Conservation (phyloP, 2,113 vertebrate species). For the Daphoenositta chrysoptera region DNA sequence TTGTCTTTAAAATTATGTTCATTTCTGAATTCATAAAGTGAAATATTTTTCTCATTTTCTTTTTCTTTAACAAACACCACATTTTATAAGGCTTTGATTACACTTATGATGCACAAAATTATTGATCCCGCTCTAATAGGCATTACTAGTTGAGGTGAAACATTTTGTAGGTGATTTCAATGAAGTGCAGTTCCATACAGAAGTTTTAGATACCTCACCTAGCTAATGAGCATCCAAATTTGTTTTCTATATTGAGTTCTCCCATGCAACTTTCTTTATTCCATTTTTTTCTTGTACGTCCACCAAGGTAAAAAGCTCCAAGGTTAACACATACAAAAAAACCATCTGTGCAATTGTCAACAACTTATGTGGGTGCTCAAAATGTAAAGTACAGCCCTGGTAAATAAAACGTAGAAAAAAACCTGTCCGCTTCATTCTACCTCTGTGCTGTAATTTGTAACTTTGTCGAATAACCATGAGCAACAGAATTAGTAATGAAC, state of each 20-base stretch:
- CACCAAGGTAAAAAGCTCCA: neutral
- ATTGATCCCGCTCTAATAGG: neutral
- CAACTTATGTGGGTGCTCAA: neutral
- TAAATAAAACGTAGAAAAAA: neutral
- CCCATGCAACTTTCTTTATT: neutral
- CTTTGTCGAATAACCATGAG: neutral
- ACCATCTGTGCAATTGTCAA: neutral
- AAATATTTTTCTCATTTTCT: neutral
- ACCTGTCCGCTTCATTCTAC: neutral
- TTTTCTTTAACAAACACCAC: neutral
- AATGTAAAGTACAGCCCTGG: neutral
- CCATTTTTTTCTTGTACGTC: neutral
- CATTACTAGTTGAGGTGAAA: neutral
- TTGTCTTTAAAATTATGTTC: neutral
- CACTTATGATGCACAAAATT: neutral
- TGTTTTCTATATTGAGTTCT: neutral
- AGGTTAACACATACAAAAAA: neutral
- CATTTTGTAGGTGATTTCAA: neutral
- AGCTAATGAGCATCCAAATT: neutral
- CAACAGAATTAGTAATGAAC: neutral
- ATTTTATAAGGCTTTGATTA: neutral
- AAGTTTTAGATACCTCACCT: neutral
- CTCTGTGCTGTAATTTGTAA: neutral
- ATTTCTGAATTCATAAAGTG: neutral
- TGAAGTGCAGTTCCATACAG: neutral